These are phyloP conservation scores for Helicoverpa zea DNA, from an alignment of 1,140 invertebrate genomes.

Conservation along the genomic window DNA sequence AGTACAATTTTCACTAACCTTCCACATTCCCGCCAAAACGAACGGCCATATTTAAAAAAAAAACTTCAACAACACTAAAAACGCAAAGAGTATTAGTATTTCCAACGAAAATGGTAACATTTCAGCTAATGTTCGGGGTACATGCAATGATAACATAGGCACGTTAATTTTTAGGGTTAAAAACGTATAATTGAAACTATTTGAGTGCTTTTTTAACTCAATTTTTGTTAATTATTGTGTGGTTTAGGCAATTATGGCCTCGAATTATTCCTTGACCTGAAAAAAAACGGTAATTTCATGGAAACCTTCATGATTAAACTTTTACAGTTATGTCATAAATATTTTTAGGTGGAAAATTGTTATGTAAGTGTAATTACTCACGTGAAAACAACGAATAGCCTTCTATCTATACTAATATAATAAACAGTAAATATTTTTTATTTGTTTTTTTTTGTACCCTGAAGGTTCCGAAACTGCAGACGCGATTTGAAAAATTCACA, in stretches of 20 bases:
- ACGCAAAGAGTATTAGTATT: not conserved
- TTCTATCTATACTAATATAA: no score
- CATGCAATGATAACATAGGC: slow-evolving; percentile 19
- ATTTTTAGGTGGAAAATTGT: no score
- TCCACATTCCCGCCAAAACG: not conserved
- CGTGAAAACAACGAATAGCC: no score
- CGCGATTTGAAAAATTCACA: no score
- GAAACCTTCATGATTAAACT: not conserved
- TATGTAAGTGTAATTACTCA: no score
- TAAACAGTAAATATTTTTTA: no score
- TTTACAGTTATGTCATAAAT: no score
- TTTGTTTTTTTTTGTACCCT: no score
- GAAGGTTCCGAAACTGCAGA: no score
- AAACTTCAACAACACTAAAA: slow-evolving; percentile 1
- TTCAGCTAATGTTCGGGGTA: not conserved
- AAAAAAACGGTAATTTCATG: not conserved
- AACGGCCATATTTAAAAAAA: slow-evolving; percentile 3
- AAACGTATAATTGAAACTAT: slow-evolving; percentile 13
- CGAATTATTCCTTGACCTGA: not conserved
- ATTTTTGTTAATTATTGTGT: slow-evolving; percentile 24
- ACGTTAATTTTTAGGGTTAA: slow-evolving; percentile 38
- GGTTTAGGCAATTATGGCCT: not conserved
- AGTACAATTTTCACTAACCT: not conserved
- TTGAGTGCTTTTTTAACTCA: slow-evolving; percentile 8
- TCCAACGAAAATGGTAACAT: slow-evolving; percentile 15